Base-by-base conservation (phyloP, 2,797 vertebrate species). In the Poecile montanus region DNA sequence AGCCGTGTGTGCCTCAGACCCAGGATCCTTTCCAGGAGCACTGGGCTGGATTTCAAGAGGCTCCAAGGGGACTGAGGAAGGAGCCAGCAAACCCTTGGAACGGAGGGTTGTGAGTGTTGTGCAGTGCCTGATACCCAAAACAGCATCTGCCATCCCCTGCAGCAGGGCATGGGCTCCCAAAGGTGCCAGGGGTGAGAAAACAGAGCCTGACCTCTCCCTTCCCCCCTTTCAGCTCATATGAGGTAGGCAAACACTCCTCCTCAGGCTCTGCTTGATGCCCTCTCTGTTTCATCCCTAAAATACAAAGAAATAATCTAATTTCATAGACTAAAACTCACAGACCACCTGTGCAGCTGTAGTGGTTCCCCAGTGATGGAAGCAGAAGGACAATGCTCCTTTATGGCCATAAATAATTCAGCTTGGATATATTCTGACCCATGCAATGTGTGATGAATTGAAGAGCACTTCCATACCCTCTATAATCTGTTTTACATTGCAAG, bases 381-480 rank as follows among this genome's bases (percentile, higher is more conserved):
- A 54, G 32, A 26, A 57, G 23, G 50, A 16, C 8, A 17, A 9
- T 4, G 11, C 8, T 70, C 13, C 26, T 67, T 47, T 29, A 10
- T 27, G 32, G 8, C 34, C 21, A 4, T 57, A 32, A 81, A 7
- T 9, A 44, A 9, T 29, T 34, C 5, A 75, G 45, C 4, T 50
- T 76, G 51, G 42, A 2, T 57, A 1, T 5, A 6, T 11, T 47
- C 21, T 75, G 48, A 13, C 20, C 25, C 40, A 29, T 30, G 26
- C 9, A 21, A 2, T 16, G 3, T 40, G 1, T 42, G 16, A 58
- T 16, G 17, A 54, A 22, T 4, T 34, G 21, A 5, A 40, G 13
- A 44, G 7, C 40, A 8, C 6, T 48, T 66, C 26, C 34, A 3
- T n/a, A 5, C 2, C 3, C 25, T 51, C 3, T 21, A 1, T 10